Base-by-base conservation (phyloP, 1,140 invertebrate species). In the Caenorhabditis remanei region DNA sequence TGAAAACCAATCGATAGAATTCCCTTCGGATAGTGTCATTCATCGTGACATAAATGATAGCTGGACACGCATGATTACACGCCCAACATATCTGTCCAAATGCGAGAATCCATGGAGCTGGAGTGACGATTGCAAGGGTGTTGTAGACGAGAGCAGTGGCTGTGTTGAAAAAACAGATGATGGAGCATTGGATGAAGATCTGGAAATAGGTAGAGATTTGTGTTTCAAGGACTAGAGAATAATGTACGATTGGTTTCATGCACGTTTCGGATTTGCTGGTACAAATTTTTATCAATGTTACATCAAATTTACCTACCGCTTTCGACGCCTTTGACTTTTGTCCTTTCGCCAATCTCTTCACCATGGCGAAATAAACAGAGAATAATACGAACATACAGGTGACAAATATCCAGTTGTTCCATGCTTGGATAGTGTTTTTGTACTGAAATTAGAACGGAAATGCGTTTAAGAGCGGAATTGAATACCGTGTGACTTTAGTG, bases 111-210 rank as follows among this genome's bases (percentile, higher is more conserved):
- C 67, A 71, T 43, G 65, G 50, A 58, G 85, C 67, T 43, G 85
- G 67, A 16, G 48, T 32, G 7, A 86, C 67, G 16, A 86, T 79
- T 79, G 67, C 67, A 32, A 86, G 53, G 5, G 67, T 53, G 32
- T 79, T 79, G 85, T 86, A 86, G 85, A 86, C 58, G 48, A 86
- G 53, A 24, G 85, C 85, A 41, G 50, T 58, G 5, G 24, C 79
- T n/a, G 79, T 79, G 48, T 86, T 86, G 85, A 86, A 86, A 24
- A 79, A 56, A 43, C 85, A 86, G 13, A 86, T 86, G 6, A 79
- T 79, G 67, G 67, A 86, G 50, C 67, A 86, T 63, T 86, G 85
- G 50, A 86, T 43, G 85, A 86, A 79, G 24, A 86, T 86, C 85
- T 86, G 85, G 5, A 50, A 46, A 40, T 2, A 2, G 32, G 65